phyloP scores from a whole-genome alignment of 2,888 invertebrate genomes.

The Tenthredo livida region DNA sequence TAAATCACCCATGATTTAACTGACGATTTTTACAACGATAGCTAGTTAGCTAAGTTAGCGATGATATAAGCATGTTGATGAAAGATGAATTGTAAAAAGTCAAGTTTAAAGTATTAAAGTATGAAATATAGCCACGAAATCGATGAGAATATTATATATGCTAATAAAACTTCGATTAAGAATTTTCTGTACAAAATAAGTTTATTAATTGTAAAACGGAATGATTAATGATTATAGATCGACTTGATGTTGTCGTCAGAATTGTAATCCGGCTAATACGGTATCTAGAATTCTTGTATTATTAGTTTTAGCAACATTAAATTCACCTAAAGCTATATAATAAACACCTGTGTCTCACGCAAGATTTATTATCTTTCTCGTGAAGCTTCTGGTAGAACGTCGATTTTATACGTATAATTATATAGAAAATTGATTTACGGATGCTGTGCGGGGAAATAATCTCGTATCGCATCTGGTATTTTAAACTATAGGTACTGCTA shows the following conservation, averaged over 20 bases:
- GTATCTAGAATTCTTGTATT: neutral
- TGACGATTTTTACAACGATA: neutral
- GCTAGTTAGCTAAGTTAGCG: neutral
- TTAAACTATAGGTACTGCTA: neutral
- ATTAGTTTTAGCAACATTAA: neutral
- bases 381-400: neutral
- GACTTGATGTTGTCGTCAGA: neutral
- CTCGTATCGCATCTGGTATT: neutral
- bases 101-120: neutral
- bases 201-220: neutral
- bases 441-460: neutral
- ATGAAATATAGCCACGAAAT: neutral
- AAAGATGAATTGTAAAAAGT: neutral
- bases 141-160: neutral
- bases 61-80: neutral
- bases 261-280: neutral
- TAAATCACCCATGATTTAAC: neutral
- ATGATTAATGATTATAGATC: neutral
- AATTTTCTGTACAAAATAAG: neutral
- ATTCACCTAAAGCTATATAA: neutral
- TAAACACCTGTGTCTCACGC: neutral
- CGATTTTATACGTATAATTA: neutral
- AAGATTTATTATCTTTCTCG: constrained; percentile 12
- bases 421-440: neutral
- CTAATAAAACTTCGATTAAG: neutral